phyloP scores from a whole-genome alignment of 2,888 invertebrate genomes.

The Thelaira solivaga region DNA sequence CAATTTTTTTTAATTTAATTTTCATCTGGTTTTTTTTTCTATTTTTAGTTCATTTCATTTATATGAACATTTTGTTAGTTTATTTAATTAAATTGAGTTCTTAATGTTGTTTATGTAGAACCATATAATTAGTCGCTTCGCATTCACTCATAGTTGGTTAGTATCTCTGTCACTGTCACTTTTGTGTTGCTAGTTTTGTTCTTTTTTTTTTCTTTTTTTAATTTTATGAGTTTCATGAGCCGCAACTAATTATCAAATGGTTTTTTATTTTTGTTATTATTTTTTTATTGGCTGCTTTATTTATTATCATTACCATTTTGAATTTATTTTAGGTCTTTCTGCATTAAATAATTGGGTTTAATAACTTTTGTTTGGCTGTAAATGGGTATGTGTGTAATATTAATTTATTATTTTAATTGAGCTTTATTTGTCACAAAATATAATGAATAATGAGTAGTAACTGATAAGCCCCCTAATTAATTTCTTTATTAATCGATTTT shows the following conservation, averaged over 20 bases:
- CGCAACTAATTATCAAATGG: constrained; percentile 75
- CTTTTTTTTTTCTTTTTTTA: not conserved
- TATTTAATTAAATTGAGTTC: constrained; percentile 40
- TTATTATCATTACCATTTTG: constrained; percentile 44
- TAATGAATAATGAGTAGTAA: too few relatives aligned
- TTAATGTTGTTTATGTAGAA: constrained; percentile 24
- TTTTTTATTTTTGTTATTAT: constrained; percentile 26
- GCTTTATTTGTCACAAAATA: too few relatives aligned
- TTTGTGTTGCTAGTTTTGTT: not conserved
- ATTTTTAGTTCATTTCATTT: constrained; percentile 11
- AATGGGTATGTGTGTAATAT: too few relatives aligned
- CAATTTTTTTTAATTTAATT: not conserved
- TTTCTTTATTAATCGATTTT: too few relatives aligned
- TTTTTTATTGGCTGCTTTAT: too few relatives aligned
- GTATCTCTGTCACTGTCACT: constrained; percentile 33
- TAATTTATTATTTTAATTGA: too few relatives aligned
- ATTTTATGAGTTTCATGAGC: constrained; percentile 70
- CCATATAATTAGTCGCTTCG: too few relatives aligned
- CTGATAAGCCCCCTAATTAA: too few relatives aligned
- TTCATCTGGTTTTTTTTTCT: not conserved
- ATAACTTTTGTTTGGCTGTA: constrained; percentile 47
- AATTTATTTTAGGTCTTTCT: constrained; percentile 42
- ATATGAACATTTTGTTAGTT: constrained; percentile 1
- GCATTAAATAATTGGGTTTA: constrained; percentile 59
- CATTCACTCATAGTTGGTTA: too few relatives aligned